Base-by-base conservation (phyloP, 2,797 vertebrate genomes). In the Lagorchestes hirsutus region DNA sequence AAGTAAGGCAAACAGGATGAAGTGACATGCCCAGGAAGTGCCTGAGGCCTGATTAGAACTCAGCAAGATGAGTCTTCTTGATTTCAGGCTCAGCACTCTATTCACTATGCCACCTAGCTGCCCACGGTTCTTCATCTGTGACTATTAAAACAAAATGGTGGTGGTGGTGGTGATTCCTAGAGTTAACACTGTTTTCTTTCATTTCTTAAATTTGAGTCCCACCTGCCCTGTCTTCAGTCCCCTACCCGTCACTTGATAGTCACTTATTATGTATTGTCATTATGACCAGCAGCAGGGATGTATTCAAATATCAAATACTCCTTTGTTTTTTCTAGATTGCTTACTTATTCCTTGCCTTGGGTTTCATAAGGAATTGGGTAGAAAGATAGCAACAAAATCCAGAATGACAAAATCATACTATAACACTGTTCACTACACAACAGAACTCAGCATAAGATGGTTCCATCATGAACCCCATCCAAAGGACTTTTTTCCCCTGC, bases 271-370 rank as follows among this genome's bases (percentile, higher is more conserved):
- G 54, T 91, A 29, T 74, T 95, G 55, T 96, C 92, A 92, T 90
- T 91, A 46, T 40, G 40, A 87, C 24, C 9, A 87, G 22, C 31
- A 93, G 91, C 54, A 91, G 28, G 4, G 54, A 91, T 91, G 13
- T 4, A 54, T 50, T 96, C 34, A 94, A 94, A 95, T 94, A 74
- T 16, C 74, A 94, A 94, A 90, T 56, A 55, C 5, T 95, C 14
- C 56, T 16, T 55, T 57, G 3, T 52, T 94, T 52, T 95, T 93
- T 95, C 91, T 95, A n/a, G 97, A 95, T n/a, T 10, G 22, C 40
- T 87, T 87, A 46, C 40, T 46, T 40, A 16, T 74, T 74, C 62
- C 34, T 74, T 40, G 18, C 16, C 10, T 10, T 54, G 92, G 90
- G 56, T 95, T 46, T 28, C 92, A n/a, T 40, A 82, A 87, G 67